Conservation (phyloP, 2,113 vertebrate species). For the Clarias batrachus region DNA sequence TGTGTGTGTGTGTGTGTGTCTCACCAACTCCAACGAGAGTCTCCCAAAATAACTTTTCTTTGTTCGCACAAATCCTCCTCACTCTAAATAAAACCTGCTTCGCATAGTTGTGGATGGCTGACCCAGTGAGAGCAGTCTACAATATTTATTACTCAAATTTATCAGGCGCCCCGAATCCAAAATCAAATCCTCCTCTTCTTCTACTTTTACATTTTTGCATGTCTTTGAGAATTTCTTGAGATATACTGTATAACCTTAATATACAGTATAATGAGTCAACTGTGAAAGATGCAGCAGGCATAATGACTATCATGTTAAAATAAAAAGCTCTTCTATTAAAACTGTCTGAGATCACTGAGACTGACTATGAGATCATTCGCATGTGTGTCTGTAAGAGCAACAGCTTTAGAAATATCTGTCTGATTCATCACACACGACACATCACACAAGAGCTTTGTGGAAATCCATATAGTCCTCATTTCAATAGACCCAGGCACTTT, state of each 20-base stretch:
- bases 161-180: constrained; percentile 3
- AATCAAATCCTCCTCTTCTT: not conserved
- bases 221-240: constrained; percentile 20
- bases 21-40: not conserved
- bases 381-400: not conserved
- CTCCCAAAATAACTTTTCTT: constrained; percentile 49
- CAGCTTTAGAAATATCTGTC: not conserved
- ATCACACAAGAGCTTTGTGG: constrained; percentile 4
- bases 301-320: not conserved
- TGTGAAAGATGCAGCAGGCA: not conserved
- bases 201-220: constrained; percentile 9
- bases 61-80: constrained; percentile 46
- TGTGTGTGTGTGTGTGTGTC: not conserved
- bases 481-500: constrained; percentile 6
- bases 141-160: constrained; percentile 6
- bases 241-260: not conserved
- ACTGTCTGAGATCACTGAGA: not conserved
- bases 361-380: not conserved
- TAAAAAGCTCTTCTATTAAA: not conserved
- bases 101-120: constrained; percentile 34
- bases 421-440: not conserved
- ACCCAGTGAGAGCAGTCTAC: constrained; percentile 4
- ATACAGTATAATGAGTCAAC: not conserved
- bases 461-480: constrained; percentile 11
- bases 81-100: constrained; percentile 46